phyloP scores from a whole-genome alignment of 1,140 invertebrate genomes.

The Lepidurus apus region DNA sequence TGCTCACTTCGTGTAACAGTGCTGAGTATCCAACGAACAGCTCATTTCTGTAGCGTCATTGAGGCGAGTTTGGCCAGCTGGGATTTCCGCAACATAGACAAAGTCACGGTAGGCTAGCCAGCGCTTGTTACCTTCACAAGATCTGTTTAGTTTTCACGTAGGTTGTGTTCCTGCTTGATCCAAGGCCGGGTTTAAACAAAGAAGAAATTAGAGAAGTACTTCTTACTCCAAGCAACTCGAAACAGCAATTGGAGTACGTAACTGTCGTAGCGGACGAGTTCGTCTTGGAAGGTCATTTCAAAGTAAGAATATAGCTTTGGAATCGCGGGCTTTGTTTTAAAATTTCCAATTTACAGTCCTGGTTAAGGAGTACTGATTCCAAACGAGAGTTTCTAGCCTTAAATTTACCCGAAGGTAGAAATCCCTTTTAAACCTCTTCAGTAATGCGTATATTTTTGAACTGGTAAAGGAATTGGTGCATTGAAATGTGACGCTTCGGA shows the following conservation, averaged over 20 bases:
- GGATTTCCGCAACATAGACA: neutral
- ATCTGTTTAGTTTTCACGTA: neutral
- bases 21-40: neutral
- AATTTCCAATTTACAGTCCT: neutral
- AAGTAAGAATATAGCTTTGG: neutral
- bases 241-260: neutral
- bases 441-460: neutral
- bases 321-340: neutral
- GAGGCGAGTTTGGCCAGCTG: neutral
- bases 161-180: slow-evolving; percentile 5
- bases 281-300: neutral
- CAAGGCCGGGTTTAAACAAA: neutral
- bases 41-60: neutral
- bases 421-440: neutral
- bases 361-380: neutral
- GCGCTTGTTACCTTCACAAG: neutral
- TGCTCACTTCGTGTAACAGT: neutral
- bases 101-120: neutral
- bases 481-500: neutral
- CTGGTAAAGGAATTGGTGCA: neutral
- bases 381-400: neutral
- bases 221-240: neutral
- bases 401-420: neutral
- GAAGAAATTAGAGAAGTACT: neutral
- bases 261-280: neutral